Evolutionary conservation across 2,797 vertebrate genomes (phyloP).

Genomic region (Aeoliscus strigatus): DNA sequence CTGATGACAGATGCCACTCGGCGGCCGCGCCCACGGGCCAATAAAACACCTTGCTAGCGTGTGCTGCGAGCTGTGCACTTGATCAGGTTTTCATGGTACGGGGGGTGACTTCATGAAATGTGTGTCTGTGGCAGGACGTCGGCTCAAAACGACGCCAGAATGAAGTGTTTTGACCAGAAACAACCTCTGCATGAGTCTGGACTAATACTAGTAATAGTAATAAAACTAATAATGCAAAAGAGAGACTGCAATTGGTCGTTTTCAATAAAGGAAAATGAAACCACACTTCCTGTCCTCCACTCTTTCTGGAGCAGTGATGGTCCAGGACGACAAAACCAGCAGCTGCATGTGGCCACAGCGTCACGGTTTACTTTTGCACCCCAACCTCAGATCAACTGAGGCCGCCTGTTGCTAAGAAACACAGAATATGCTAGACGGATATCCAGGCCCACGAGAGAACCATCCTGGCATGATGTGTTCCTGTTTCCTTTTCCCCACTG

Average conservation of each 20-base stretch:
- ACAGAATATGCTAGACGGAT: constrained; percentile 18
- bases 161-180: not conserved
- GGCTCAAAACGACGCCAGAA: not conserved
- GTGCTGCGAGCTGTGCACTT: constrained; percentile 17
- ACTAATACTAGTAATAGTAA: constrained; percentile 1
- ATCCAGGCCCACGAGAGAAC: constrained; percentile 20
- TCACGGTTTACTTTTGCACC: constrained; percentile 47
- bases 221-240: constrained; percentile 21
- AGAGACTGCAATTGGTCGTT: constrained; percentile 21
- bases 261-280: constrained; percentile 59
- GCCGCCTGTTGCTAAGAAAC: constrained; percentile 15
- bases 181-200: not conserved
- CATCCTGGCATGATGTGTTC: constrained; percentile 29
- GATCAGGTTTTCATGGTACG: constrained; percentile 40
- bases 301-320: constrained; percentile 39
- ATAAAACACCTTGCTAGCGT: constrained; percentile 47
- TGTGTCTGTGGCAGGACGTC: not conserved
- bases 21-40: constrained; percentile 37
- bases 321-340: constrained; percentile 24
- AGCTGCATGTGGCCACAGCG: constrained; percentile 33
- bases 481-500: constrained; percentile 33
- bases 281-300: constrained; percentile 51
- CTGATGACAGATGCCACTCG: constrained; percentile 73
- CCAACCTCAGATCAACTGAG: constrained; percentile 17
- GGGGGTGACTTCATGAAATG: constrained; percentile 18